Evolutionary conservation across 2,888 invertebrate species (phyloP).

Genomic region (Protophormia terraenovae): DNA sequence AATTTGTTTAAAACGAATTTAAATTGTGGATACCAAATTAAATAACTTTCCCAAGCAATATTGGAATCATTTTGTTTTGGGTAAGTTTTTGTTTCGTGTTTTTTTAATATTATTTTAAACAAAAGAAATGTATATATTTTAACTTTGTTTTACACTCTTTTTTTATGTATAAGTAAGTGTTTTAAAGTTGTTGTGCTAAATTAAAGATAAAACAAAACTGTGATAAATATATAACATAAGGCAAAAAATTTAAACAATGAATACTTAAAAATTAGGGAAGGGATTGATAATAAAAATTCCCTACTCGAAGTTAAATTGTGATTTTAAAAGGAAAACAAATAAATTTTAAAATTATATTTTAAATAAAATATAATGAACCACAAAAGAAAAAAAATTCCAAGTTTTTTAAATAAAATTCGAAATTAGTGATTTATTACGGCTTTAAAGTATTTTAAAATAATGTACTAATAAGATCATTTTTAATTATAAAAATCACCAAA

Average conservation of each 20-base stretch:
- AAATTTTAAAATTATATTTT: no score
- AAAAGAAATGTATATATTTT: slow-evolving; percentile 21
- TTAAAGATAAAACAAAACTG: neutral
- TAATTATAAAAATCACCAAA: no score
- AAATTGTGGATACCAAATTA: slow-evolving; percentile 13
- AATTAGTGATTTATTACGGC: no score
- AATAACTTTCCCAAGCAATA: slow-evolving; percentile 45
- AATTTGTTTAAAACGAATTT: slow-evolving; percentile 20
- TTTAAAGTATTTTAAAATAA: no score
- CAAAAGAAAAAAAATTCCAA: no score
- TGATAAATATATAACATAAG: neutral
- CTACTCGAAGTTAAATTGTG: neutral
- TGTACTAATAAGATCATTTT: no score
- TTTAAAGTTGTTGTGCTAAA: neutral
- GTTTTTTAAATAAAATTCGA: no score
- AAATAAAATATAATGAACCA: no score
- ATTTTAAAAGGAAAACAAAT: no score
- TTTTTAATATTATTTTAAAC: slow-evolving; percentile 10
- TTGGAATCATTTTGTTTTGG: slow-evolving; percentile 49
- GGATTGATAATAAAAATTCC: no score
- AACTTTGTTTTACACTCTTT: neutral
- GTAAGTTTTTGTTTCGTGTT: slow-evolving; percentile 54
- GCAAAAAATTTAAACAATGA: neutral
- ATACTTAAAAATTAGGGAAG: no score
- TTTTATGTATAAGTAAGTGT: neutral